phyloP scores from a whole-genome alignment of 2,797 vertebrate species.

The Pogonophryne albipinna region DNA sequence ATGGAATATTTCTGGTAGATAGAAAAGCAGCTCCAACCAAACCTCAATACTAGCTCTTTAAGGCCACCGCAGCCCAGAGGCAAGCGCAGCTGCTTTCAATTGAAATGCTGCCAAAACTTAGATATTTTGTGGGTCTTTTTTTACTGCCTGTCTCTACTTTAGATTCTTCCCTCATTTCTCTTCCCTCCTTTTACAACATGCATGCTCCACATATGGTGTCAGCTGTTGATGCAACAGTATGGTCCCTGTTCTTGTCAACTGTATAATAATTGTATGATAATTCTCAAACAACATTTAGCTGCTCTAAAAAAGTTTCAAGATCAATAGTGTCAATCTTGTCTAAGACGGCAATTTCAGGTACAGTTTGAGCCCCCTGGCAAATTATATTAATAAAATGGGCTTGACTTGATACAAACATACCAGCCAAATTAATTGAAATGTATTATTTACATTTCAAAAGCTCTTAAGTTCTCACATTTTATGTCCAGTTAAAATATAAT shows the following conservation, averaged over 20 bases:
- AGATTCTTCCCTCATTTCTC: conserved; percentile 13
- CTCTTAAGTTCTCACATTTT: conserved; percentile 2
- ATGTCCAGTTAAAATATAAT: not conserved
- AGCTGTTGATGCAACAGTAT: conserved; percentile 12
- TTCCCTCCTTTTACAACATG: conserved; percentile 25
- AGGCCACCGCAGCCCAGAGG: conserved; percentile 31
- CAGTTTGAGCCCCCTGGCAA: not conserved
- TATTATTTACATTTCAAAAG: no score
- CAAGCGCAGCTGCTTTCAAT: conserved; percentile 45
- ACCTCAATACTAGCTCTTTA: conserved; percentile 36
- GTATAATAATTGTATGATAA: not conserved
- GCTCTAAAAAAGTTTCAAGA: not conserved
- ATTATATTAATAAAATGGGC: not conserved
- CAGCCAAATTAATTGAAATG: no score
- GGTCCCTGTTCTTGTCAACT: conserved; percentile 1
- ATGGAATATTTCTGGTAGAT: conserved; percentile 23
- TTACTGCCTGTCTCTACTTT: conserved; percentile 22
- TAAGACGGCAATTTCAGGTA: not conserved
- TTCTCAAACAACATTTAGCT: not conserved
- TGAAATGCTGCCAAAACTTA: conserved; percentile 42
- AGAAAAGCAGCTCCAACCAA: conserved; percentile 22
- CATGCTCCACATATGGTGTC: not conserved
- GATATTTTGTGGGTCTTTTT: conserved; percentile 33
- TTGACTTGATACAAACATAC: not conserved
- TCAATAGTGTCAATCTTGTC: not conserved